phyloP scores from a whole-genome alignment of 2,113 vertebrate species.

The Cavia porcellus region DNA sequence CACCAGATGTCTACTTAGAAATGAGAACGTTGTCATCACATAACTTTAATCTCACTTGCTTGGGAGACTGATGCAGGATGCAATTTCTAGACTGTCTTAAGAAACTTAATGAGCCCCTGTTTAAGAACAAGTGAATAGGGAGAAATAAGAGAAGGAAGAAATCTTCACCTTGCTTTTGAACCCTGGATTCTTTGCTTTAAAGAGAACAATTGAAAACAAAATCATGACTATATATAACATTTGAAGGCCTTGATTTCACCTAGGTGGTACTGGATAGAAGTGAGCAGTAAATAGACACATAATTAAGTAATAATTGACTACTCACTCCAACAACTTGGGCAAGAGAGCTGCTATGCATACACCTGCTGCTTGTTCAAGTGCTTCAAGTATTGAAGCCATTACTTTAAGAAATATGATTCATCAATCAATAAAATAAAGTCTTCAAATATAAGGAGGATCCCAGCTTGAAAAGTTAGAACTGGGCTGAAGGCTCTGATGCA shows the following conservation, averaged over 20 bases:
- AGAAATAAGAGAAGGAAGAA: neutral
- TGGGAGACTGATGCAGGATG: neutral
- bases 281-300: neutral
- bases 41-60: neutral
- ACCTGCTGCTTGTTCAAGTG: neutral
- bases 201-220: neutral
- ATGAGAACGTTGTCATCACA: neutral
- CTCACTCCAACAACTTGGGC: neutral
- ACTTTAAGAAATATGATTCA: neutral
- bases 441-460: neutral
- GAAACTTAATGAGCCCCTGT: neutral
- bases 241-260: slow-evolving; percentile 21
- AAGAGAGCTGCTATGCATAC: neutral
- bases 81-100: neutral
- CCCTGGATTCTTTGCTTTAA: neutral
- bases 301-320: neutral
- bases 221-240: neutral
- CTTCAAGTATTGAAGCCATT: neutral
- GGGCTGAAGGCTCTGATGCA: neutral
- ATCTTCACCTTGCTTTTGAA: neutral
- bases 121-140: neutral
- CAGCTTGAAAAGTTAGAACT: slow-evolving; percentile 25
- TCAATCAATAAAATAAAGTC: slow-evolving; percentile 43
- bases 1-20: neutral
- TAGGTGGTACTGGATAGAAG: neutral